Evolutionary conservation across 2,797 vertebrate species (phyloP).

Genomic region (Luscinia megarhynchos): DNA sequence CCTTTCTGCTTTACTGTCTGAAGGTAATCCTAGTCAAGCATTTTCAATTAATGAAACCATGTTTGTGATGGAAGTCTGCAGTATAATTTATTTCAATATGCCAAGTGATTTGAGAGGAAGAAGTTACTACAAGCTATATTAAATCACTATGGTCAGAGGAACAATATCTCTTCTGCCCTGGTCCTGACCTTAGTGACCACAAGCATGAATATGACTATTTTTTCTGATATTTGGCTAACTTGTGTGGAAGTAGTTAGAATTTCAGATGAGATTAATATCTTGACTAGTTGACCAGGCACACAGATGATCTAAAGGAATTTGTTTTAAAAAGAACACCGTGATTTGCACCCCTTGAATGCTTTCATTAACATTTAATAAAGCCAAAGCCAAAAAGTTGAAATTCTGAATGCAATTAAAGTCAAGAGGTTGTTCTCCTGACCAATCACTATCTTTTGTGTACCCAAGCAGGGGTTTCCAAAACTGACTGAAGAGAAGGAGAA

Average conservation of each 20-base stretch:
- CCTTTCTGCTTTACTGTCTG: background rate
- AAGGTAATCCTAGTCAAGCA: background rate
- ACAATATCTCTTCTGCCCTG: background rate
- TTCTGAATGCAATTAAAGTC: background rate
- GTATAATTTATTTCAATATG: background rate
- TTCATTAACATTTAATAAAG: background rate
- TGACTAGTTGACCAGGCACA: background rate
- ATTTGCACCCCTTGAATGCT: background rate
- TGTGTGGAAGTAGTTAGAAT: background rate
- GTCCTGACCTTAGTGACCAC: background rate
- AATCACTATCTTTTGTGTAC: background rate
- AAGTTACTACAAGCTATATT: background rate
- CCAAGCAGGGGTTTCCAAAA: background rate
- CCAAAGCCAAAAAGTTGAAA: background rate
- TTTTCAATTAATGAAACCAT: background rate
- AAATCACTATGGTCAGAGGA: background rate
- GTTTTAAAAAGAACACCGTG: background rate
- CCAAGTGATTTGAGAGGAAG: background rate
- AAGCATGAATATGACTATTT: background rate
- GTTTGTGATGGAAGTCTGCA: background rate
- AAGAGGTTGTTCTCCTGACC: background rate
- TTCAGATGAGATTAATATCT: background rate
- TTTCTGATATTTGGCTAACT: background rate
- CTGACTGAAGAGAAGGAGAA: background rate
- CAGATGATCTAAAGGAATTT: background rate